phyloP scores from a whole-genome alignment of 2,888 invertebrate species.

The Eupsilia transversa region DNA sequence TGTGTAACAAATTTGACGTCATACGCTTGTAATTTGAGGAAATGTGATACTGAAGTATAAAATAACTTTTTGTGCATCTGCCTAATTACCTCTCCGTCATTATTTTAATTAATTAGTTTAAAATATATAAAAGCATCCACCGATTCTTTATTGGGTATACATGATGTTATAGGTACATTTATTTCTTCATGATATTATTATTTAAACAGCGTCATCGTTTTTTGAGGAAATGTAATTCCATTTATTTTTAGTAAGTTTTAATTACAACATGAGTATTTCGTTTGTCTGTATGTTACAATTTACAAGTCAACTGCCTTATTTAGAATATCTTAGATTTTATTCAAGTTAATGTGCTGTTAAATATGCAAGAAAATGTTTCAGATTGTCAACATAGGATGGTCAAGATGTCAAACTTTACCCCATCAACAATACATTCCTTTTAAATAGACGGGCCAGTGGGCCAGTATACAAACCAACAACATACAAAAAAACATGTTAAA shows the following conservation, averaged over 20 bases:
- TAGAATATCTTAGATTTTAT: not conserved
- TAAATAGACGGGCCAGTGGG: not conserved
- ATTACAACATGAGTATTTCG: not conserved
- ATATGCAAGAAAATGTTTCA: not conserved
- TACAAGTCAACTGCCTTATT: not conserved
- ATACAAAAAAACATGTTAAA: not conserved
- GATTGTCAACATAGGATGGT: not conserved
- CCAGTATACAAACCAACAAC: not conserved
- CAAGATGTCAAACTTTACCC: not conserved
- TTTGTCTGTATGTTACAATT: not conserved
- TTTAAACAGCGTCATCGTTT: conserved; percentile 1
- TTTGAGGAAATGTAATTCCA: not conserved
- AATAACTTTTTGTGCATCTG: conserved; percentile 33
- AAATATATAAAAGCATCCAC: conserved; percentile 29
- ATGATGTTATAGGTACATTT: conserved; percentile 24
- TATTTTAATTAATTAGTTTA: conserved; percentile 40
- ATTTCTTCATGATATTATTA: conserved; percentile 27
- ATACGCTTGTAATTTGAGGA: conserved; percentile 14
- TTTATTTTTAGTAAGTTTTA: conserved; percentile 7
- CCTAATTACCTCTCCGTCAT: conserved; percentile 44
- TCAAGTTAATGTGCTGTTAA: not conserved
- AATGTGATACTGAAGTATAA: conserved; percentile 34
- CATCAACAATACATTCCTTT: not conserved
- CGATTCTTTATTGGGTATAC: conserved; percentile 13
- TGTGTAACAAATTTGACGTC: conserved; percentile 54